Base-by-base conservation (phyloP, 2,888 invertebrate genomes). In the Auanema sp. region DNA sequence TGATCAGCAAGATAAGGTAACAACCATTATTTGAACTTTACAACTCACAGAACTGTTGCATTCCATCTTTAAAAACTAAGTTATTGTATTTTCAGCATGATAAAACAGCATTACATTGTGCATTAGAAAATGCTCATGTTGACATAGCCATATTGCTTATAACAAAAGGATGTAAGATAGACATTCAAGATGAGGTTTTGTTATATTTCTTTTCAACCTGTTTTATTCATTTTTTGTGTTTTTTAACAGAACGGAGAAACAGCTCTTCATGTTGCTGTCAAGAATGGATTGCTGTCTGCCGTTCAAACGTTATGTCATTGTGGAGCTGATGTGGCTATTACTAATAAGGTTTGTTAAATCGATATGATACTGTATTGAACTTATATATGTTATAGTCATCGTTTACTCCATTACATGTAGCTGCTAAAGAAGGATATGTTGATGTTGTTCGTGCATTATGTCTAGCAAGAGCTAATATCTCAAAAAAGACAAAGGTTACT, bases 381-480 rank as follows among this genome's bases (percentile, higher is more conserved):
- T n/a, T 11, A n/a, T 50, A 50, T 25, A n/a, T 53, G 66, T 72
- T 23, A 8, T 80, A 84, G 84, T 79, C 56, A 50, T 82, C 81
- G 8, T 65, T 83, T 52, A 83, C 85, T 0, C 89, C 91, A 1
- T 84, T 91, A 52, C 91, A 91, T 84, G 85, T 90, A 67, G 90
- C 91, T 58, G 89, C 90, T 49, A 88, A 89, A 79, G 86, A 88
- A 79, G 91, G 91, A 16, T 89, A 90, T 82, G 88, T 89, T 57
- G 89, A 90, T 83, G 87, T 90, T 71, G 89, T 89, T 24, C 86
- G 90, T 75, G 89, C 89, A 80, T 86, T 91, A 54, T 89, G 90
- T 77, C 87, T 90, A 69, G 89, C 90, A 64, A 90, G 90, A 49
- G 90, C 90, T 77, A 88, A 89, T 75, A 71, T 83, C 12, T 58